Evolutionary conservation across 2,797 vertebrate species (phyloP), one percentile per base, ranked within the genome.

Genomic region (Anniella stebbinsi): DNA sequence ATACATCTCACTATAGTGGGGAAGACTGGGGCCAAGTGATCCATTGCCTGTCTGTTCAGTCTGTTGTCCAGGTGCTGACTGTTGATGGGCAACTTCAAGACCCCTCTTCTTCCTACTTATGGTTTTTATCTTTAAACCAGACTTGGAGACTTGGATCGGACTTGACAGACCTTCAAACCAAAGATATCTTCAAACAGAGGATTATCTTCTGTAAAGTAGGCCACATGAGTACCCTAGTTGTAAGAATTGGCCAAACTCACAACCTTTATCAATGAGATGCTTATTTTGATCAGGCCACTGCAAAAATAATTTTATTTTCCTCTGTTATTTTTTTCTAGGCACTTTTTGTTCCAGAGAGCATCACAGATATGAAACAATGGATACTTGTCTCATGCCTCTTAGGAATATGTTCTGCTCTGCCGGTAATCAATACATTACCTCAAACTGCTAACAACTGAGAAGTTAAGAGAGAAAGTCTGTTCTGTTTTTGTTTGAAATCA

Each of bases 361-460:
- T 95, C 87, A 93, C 80, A 93, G 95, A 92, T 90, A 94, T 89
- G 91, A 96, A 93, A 66, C 93, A 85, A 86, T 81, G 91, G 75
- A 66, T 95, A 21, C 33, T 95, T 80, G 90, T 94, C 75, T 93
- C 95, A 45, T 92, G 76, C 70, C 84, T 95, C 60, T 76, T 95
- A 91, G 80, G 77, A 87, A 84, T 70, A 85, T 88, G 84, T 33
- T 86, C 93, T 88, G 82, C 93, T 21, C 93, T 96, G 57, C 94
- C 94, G 94, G 89, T 96, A 93, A 96, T 92, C 66, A 82, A 41
- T 90, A 25, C 1, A n/a, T n/a, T 38, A 72, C 51, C 57, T 73
- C 33, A 81, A 70, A 88, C 18, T 60, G 25, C 33, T 81, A 83
- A 33, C 69, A 85, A 13, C 82, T 82, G 2, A 5, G 83, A 69